Evolutionary conservation across 2,113 vertebrate genomes (phyloP).

Genomic region (Pteropus alecto): DNA sequence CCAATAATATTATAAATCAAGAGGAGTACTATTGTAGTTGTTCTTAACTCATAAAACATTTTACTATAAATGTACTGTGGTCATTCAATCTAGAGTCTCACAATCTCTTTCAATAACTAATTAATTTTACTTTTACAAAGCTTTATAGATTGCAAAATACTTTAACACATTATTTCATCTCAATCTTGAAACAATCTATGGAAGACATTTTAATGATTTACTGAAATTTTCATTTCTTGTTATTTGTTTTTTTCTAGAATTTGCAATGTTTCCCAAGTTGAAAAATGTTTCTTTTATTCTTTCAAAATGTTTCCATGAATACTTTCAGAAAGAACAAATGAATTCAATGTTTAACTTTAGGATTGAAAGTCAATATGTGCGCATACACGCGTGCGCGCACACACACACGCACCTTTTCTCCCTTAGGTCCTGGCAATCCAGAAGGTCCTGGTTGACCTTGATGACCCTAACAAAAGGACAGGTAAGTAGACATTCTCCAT

Average conservation of each 20-base stretch:
- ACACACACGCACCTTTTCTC: conserved; percentile 91
- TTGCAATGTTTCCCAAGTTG: neutral
- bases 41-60: neutral
- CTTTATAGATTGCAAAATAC: neutral
- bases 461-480: conserved; percentile 88
- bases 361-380: neutral
- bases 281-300: conserved; percentile 7
- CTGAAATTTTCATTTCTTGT: neutral
- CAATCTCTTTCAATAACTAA: neutral
- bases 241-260: conserved; percentile 28
- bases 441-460: conserved; percentile 87
- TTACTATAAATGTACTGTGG: neutral
- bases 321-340: conserved; percentile 16
- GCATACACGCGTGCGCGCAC: conserved; percentile 55
- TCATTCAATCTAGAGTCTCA: neutral
- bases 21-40: neutral
- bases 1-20: neutral
- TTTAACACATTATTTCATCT: neutral
- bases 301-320: conserved; percentile 21
- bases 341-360: neutral
- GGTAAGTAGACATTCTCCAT: conserved; percentile 8
- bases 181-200: neutral
- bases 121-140: neutral
- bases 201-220: conserved; percentile 20
- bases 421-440: conserved; percentile 93